A percentile compares a stretch with the other conserved stretches of the same genome.
These are phyloP conservation scores for Amphipyra tragopoginis DNA, from an alignment of 2,888 invertebrate species.

Conservation along the genomic window DNA sequence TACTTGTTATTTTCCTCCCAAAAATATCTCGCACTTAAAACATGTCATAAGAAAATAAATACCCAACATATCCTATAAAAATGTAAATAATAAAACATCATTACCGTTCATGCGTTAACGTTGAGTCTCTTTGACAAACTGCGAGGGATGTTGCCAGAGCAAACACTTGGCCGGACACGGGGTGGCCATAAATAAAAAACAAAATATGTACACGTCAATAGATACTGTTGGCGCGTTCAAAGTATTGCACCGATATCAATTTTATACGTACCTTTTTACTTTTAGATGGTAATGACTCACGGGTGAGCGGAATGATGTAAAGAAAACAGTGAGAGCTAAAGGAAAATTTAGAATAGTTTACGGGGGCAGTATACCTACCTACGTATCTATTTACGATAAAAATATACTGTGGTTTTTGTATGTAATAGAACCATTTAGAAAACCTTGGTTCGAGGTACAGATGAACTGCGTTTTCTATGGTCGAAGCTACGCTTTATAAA, in stretches of 20 bases:
- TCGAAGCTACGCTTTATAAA: too few relatives aligned
- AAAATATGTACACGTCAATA: conserved; percentile 74
- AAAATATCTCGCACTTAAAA: conserved; percentile 15
- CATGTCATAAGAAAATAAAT: conserved; percentile 43
- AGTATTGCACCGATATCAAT: conserved; percentile 62
- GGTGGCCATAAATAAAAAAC: conserved; percentile 67
- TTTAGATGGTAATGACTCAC: conserved; percentile 56
- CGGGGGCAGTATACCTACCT: conserved; percentile 3
- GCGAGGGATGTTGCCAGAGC: conserved; percentile 54
- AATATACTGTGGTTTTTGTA: neutral
- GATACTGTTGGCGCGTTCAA: conserved; percentile 55
- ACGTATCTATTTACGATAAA: conserved; percentile 1
- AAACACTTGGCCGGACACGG: conserved; percentile 57
- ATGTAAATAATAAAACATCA: conserved; percentile 63
- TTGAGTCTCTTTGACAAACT: conserved; percentile 60
- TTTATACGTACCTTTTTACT: conserved; percentile 54
- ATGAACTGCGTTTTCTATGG: neutral
- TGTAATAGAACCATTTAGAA: neutral
- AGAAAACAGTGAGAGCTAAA: conserved; percentile 32
- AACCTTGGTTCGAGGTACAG: neutral
- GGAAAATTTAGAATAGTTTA: conserved; percentile 26
- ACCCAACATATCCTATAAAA: conserved; percentile 55
- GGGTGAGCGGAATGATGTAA: conserved; percentile 32
- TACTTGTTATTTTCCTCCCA: neutral
- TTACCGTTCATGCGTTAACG: conserved; percentile 61